These are phyloP conservation scores for Acanthopagrus latus DNA, from an alignment of 2,797 vertebrate species.

Conservation along the genomic window DNA sequence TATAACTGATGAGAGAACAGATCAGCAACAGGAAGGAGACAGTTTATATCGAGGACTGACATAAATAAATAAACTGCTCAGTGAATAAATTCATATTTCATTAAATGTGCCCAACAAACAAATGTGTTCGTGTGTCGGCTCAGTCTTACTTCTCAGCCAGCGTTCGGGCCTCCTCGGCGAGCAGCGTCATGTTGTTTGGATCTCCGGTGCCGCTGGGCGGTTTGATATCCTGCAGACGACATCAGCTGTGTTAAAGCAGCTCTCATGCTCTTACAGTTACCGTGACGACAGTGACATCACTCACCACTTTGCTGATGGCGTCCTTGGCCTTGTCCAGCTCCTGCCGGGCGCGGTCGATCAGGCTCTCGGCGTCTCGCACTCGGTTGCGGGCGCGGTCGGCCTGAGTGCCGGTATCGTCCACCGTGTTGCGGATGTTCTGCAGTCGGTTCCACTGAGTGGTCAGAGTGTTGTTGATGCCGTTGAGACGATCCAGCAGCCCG, in stretches of 20 bases:
- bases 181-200: slow-evolving; percentile 96
- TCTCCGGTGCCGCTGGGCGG: slow-evolving; percentile 87
- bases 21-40: too few species aligned
- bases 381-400: slow-evolving; percentile 88
- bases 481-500: slow-evolving; percentile 92
- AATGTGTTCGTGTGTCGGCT: slow-evolving; percentile 18
- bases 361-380: slow-evolving; percentile 87
- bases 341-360: slow-evolving; percentile 90
- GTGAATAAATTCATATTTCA: too few species aligned
- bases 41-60: too few species aligned
- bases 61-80: too few species aligned
- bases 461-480: slow-evolving; percentile 90
- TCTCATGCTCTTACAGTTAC: fast-evolving
- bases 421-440: slow-evolving; percentile 91
- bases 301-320: slow-evolving; percentile 92
- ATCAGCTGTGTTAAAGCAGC: neutral
- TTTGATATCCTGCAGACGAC: slow-evolving; percentile 88
- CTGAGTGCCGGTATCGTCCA: slow-evolving; percentile 88
- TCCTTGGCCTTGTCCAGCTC: slow-evolving; percentile 94
- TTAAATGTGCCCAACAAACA: too few species aligned
- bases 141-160: slow-evolving; percentile 91
- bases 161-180: slow-evolving; percentile 95
- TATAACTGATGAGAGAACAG: too few species aligned
- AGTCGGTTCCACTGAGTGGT: slow-evolving; percentile 92
- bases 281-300: slow-evolving; percentile 41